phyloP scores from a whole-genome alignment of 2,888 invertebrate species.

The Scaptomyza flava region DNA sequence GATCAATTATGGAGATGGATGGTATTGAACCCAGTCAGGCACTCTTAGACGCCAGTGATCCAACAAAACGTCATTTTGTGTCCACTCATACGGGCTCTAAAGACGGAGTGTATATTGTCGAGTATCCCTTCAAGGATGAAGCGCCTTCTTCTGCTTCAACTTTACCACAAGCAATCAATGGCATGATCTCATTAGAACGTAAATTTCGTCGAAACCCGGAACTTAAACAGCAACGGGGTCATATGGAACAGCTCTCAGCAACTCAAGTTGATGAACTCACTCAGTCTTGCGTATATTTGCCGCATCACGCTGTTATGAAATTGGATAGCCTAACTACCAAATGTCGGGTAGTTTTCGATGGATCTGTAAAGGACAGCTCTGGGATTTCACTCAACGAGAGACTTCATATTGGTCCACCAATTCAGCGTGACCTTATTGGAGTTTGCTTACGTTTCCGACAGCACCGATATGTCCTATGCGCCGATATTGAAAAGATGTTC shows the following conservation, averaged over 20 bases:
- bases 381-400: too few species aligned
- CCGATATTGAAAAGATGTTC: background rate
- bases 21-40: background rate
- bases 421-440: background rate
- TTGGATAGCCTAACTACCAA: too few species aligned
- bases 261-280: too few species aligned
- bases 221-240: background rate
- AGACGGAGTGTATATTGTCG: background rate
- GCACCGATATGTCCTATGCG: background rate
- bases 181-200: background rate
- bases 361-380: too few species aligned
- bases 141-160: background rate
- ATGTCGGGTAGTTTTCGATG: too few species aligned
- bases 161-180: background rate
- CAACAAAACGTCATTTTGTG: too few species aligned
- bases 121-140: background rate
- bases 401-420: background rate
- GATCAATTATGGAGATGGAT: background rate
- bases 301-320: too few species aligned
- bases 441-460: background rate
- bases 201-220: background rate
- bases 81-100: background rate
- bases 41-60: background rate
- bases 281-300: too few species aligned
- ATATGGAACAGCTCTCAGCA: too few species aligned